Evolutionary conservation across 2,113 vertebrate genomes (phyloP).

Genomic region (Caracal caracal): DNA sequence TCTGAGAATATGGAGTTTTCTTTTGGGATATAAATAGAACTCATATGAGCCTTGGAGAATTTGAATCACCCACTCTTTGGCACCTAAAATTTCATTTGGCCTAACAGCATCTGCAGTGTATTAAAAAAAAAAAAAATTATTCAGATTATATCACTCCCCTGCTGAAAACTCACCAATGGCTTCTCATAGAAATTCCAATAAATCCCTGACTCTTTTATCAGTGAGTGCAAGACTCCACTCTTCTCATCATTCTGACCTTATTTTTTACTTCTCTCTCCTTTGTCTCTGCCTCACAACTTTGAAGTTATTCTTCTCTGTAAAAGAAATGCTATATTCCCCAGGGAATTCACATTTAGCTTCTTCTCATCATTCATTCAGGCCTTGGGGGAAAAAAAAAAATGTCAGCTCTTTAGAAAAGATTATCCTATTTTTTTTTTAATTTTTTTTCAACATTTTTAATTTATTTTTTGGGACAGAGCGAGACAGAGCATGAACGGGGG

Average conservation of each 20-base stretch:
- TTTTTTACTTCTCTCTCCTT: background rate
- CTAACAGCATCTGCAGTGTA: slow-evolving; percentile 63
- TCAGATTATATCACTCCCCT: slow-evolving; percentile 8
- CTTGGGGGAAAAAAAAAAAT: background rate
- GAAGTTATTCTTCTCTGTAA: background rate
- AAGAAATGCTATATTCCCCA: background rate
- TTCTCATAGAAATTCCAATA: background rate
- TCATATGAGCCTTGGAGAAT: slow-evolving; percentile 55
- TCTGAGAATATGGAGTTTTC: slow-evolving; percentile 55
- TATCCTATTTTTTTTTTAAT: too few species aligned
- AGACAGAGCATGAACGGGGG: too few species aligned
- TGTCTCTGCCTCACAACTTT: background rate
- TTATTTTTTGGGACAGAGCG: too few species aligned
- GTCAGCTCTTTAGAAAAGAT: background rate
- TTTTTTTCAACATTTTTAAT: too few species aligned
- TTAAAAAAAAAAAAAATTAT: background rate
- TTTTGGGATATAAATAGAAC: slow-evolving; percentile 70
- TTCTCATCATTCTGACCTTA: background rate
- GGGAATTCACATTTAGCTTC: background rate
- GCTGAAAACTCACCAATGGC: background rate
- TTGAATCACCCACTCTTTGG: slow-evolving; percentile 72
- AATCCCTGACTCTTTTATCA: background rate
- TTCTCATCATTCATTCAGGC: background rate
- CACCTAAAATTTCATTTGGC: slow-evolving; percentile 68
- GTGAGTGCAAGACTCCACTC: background rate